Base-by-base conservation (phyloP, 2,797 vertebrate genomes). In the Rhinella marina region DNA sequence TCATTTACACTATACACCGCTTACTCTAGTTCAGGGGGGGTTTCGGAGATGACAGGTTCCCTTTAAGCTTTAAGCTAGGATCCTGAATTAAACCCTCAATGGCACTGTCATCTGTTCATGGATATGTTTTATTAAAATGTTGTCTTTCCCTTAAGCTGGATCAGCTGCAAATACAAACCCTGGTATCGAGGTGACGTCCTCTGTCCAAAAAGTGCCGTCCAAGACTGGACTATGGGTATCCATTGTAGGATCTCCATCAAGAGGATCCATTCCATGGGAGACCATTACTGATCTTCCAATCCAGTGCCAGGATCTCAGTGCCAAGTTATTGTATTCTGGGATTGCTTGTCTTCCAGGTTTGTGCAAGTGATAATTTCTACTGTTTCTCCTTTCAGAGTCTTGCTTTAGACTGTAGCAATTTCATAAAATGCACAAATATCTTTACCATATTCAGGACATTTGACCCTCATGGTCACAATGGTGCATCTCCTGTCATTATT, bases 341-440 rank as follows among this genome's bases (percentile, higher is more conserved):
- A 91, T 97, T 14, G 91, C 94, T 29, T 96, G 95, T 91, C 94
- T 98, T 84, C 97, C 97, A 96, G 98, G 98, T 97, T 93, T 48
- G 80, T 66, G 27, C 68, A 75, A n/a, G 1, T n/a, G 5, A 27
- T 81, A 19, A 62, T 81, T 23, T 62, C 23, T 62, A 59, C 2
- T 54, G 23, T 52, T 23, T 77, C 11, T 25, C 8, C 50, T 25
- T 56, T 3, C n/a, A 11, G 0, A 48, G 21, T 27, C 14, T 78
- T 56, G 25, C 3, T 27, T 8, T 25, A 27, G n/a, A 54, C 75
- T 2, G 1, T 48, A 23, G 27, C 2, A 72, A 17, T 72, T 68
- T 13, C 27, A 29, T 29, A 25, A 66, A 27, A 29, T 29, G 2
- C 29, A 25, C 13, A 68, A 14, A 68, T 29, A 68, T 16, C 66